A percentile compares a stretch with the other conserved stretches of the same genome.
phyloP scores from a whole-genome alignment of 2,888 invertebrate species.

The Drosophila merina region DNA sequence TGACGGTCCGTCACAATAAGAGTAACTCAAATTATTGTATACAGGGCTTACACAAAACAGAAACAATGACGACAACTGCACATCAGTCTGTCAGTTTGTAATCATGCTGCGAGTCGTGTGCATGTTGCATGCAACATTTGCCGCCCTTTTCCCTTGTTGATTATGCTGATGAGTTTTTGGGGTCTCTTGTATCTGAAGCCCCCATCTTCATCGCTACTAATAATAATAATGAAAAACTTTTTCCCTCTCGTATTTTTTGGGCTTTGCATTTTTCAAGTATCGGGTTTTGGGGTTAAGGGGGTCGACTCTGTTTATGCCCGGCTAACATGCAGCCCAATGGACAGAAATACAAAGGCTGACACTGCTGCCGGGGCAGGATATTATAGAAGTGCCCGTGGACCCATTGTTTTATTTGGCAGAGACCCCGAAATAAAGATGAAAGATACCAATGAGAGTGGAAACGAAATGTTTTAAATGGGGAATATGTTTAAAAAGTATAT shows the following conservation, averaged over 20 bases:
- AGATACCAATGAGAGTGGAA: conserved; percentile 2
- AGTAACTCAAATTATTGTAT: conserved; percentile 40
- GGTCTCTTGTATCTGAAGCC: conserved; percentile 57
- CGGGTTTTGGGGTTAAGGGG: conserved; percentile 51
- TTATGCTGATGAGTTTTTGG: conserved; percentile 75
- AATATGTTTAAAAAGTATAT: not conserved
- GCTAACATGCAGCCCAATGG: conserved; percentile 55
- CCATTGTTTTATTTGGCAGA: conserved; percentile 1
- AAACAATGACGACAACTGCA: conserved; percentile 52
- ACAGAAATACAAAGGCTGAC: conserved; percentile 12
- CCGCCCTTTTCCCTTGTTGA: conserved; percentile 57
- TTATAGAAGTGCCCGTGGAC: conserved; percentile 1
- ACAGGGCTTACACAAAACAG: conserved; percentile 4
- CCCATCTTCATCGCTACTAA: conserved; percentile 65
- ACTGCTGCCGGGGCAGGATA: conserved; percentile 5
- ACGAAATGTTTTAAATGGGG: not conserved
- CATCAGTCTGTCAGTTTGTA: conserved; percentile 60
- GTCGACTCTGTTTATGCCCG: conserved; percentile 65
- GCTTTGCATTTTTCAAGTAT: conserved; percentile 50
- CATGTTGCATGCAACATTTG: conserved; percentile 74
- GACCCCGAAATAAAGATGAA: conserved; percentile 5
- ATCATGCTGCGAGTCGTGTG: conserved; percentile 56
- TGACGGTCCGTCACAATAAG: conserved; percentile 57
- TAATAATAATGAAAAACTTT: conserved; percentile 73
- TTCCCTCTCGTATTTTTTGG: conserved; percentile 33